These are phyloP conservation scores for Phylloscopus whistleri DNA, from an alignment of 2,113 vertebrate genomes.

Conservation along the genomic window DNA sequence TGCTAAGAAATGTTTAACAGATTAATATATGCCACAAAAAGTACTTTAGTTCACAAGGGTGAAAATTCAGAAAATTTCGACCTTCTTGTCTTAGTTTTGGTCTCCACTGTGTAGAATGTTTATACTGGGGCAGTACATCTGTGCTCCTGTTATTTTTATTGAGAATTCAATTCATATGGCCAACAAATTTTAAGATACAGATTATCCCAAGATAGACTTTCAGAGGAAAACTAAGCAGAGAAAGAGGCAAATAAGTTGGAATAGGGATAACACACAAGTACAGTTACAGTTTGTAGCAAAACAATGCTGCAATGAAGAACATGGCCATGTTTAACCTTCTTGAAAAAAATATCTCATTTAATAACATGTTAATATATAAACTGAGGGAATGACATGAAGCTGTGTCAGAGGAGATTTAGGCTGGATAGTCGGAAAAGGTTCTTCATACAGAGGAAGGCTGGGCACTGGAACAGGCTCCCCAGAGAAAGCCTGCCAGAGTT, in stretches of 20 bases:
- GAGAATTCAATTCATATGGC: background rate
- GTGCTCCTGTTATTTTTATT: background rate
- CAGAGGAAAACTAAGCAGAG: background rate
- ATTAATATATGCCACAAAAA: background rate
- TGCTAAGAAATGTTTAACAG: background rate
- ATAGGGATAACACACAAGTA: background rate
- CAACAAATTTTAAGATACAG: background rate
- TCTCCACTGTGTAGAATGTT: background rate
- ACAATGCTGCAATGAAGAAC: background rate
- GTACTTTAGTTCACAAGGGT: background rate
- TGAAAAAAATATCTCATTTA: background rate
- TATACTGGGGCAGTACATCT: background rate
- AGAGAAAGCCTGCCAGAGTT: background rate
- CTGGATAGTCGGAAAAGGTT: background rate
- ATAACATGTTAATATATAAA: background rate
- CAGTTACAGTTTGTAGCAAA: background rate
- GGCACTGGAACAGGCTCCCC: background rate
- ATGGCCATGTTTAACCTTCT: background rate
- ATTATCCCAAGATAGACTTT: background rate
- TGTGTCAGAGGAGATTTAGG: background rate
- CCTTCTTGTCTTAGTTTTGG: background rate
- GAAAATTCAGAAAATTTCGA: background rate
- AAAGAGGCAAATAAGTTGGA: background rate
- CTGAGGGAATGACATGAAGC: background rate
- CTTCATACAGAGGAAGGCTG: rapidly evolving